phyloP scores from a whole-genome alignment of 2,797 vertebrate genomes.

The Acanthurus leucopareius region DNA sequence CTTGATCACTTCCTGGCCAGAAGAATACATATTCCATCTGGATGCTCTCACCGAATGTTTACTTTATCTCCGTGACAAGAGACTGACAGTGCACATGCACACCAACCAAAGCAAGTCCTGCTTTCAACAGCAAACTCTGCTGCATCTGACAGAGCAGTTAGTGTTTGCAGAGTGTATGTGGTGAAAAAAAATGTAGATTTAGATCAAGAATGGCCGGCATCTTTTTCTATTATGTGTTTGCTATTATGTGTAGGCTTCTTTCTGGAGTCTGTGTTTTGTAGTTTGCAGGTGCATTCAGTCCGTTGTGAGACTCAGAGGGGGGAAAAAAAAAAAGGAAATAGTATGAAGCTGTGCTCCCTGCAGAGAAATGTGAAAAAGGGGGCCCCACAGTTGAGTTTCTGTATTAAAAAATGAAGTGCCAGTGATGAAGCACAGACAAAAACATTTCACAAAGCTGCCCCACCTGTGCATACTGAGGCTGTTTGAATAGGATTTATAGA shows the following conservation, averaged over 20 bases:
- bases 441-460: not conserved
- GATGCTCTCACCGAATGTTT: constrained; percentile 62
- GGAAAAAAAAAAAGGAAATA: not conserved
- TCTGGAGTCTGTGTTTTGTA: constrained; percentile 17
- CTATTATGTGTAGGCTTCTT: constrained; percentile 8
- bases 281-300: constrained; percentile 8
- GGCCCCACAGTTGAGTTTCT: not conserved
- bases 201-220: not conserved
- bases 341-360: too few relatives aligned
- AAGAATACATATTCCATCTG: constrained; percentile 60
- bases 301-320: constrained; percentile 35
- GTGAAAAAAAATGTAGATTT: not conserved
- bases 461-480: constrained; percentile 11
- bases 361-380: not conserved
- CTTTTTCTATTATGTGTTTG: not conserved
- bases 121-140: not conserved
- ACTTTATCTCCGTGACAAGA: constrained; percentile 50
- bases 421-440: constrained; percentile 57
- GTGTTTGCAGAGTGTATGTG: not conserved
- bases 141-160: constrained; percentile 1
- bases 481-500: constrained; percentile 22
- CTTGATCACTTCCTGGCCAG: constrained; percentile 42
- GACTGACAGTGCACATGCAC: constrained; percentile 50
- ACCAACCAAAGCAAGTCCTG: constrained; percentile 40
- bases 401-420: constrained; percentile 45